phyloP scores from a whole-genome alignment of 2,797 vertebrate species.

The Pseudochirops cupreus region DNA sequence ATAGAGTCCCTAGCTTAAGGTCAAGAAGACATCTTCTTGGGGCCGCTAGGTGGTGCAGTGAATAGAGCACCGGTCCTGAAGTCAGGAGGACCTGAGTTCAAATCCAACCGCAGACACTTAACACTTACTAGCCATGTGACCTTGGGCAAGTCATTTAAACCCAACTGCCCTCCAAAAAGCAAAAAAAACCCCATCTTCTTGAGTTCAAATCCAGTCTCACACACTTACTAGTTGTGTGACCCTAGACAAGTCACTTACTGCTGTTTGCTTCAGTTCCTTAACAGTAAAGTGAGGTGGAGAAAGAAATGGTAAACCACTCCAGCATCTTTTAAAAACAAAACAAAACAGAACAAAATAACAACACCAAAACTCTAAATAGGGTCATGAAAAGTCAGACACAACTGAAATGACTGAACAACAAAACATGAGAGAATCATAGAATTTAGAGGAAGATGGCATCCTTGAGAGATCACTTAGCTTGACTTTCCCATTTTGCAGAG shows the following conservation, averaged over 20 bases:
- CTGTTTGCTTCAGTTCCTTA: neutral
- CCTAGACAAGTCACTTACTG: neutral
- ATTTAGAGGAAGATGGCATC: neutral
- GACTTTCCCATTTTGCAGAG: neutral
- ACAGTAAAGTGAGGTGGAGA: neutral
- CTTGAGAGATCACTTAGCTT: neutral
- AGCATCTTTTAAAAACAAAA: neutral
- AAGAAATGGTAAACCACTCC: neutral
- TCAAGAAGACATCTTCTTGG: neutral
- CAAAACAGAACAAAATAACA: too few species aligned
- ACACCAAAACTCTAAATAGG: neutral
- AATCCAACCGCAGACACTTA: too few species aligned
- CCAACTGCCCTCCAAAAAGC: too few species aligned
- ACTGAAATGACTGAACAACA: neutral
- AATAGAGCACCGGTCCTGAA: too few species aligned
- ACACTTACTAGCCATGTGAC: too few species aligned
- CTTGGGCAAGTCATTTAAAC: too few species aligned
- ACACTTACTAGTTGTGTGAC: neutral
- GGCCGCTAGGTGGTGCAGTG: too few species aligned
- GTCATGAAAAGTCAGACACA: neutral
- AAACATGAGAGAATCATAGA: neutral
- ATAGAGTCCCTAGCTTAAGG: neutral
- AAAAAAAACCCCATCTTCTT: neutral
- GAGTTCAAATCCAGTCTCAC: neutral
- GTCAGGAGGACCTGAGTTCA: too few species aligned